Percentiles rank a stretch among this genome's conserved stretches.
phyloP scores from a whole-genome alignment of 2,113 vertebrate genomes.

The Cololabis saira region DNA sequence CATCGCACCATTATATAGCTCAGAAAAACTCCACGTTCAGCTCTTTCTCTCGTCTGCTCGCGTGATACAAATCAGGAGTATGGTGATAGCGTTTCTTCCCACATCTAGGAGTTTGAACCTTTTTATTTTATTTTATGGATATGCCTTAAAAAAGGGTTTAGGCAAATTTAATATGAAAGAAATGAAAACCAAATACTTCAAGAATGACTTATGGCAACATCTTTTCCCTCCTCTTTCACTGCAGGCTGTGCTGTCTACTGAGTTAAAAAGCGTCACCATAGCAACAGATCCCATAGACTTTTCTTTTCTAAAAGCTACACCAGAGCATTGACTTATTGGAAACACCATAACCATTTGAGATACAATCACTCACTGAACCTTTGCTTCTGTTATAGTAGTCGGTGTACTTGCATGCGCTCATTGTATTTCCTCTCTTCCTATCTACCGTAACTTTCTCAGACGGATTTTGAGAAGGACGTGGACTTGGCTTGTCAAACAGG shows the following conservation, averaged over 20 bases:
- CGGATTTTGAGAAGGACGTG: conserved; percentile 99
- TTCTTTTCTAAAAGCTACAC: conserved; percentile 8
- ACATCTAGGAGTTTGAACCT: not conserved
- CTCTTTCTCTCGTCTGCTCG: conserved; percentile 28
- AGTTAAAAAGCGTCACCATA: conserved; percentile 23
- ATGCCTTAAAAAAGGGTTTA: conserved; percentile 2
- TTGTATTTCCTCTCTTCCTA: conserved; percentile 35
- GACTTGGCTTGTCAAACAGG: conserved; percentile 99
- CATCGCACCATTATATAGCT: conserved; percentile 43
- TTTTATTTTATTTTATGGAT: conserved; percentile 7
- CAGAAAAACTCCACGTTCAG: conserved; percentile 11
- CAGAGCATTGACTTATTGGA: conserved; percentile 14
- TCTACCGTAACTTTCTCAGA: conserved; percentile 81
- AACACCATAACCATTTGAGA: conserved; percentile 28
- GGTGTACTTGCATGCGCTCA: conserved; percentile 23
- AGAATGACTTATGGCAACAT: not conserved
- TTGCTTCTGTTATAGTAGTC: conserved; percentile 11
- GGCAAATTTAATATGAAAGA: conserved; percentile 1
- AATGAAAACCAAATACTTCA: conserved; percentile 15
- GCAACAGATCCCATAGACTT: conserved; percentile 22
- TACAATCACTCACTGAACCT: conserved; percentile 25
- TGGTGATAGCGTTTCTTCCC: not conserved
- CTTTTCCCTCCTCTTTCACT: conserved; percentile 17
- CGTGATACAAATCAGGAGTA: conserved; percentile 17
- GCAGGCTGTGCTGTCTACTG: not conserved